Percentiles rank a stretch among this genome's conserved stretches.
These are phyloP conservation scores for Labrus mixtus DNA, from an alignment of 2,113 vertebrate genomes.

Conservation along the genomic window DNA sequence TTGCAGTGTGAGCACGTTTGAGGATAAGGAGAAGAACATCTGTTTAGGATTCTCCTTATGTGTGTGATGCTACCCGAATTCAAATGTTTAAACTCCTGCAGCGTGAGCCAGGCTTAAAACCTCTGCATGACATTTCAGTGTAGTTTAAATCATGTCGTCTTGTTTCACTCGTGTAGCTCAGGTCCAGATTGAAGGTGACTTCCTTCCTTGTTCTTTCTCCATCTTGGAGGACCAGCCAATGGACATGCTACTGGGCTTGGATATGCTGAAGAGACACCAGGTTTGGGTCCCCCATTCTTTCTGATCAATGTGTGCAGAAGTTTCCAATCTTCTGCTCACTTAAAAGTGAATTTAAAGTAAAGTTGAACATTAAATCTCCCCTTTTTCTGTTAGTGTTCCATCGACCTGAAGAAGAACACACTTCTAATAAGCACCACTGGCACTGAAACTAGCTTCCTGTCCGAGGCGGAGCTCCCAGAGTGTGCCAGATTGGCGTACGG, in stretches of 20 bases:
- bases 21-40: too few species aligned
- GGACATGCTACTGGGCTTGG: constrained; percentile 98
- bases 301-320: neutral
- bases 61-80: too few species aligned
- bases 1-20: too few species aligned
- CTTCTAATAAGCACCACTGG: constrained; percentile 96
- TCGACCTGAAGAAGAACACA: constrained; percentile 96
- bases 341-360: neutral
- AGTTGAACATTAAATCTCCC: neutral
- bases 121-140: neutral
- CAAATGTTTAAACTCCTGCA: too few species aligned
- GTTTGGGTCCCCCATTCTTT: constrained; percentile 71
- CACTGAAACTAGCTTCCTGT: constrained; percentile 93
- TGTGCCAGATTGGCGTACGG: constrained; percentile 95
- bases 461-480: constrained; percentile 94
- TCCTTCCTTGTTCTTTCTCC: constrained; percentile 97
- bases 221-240: constrained; percentile 99
- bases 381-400: constrained; percentile 88
- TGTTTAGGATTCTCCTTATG: too few species aligned
- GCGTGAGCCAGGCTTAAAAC: neutral
- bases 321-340: neutral
- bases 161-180: constrained; percentile 87
- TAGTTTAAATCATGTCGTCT: neutral
- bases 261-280: constrained; percentile 99
- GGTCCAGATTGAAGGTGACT: constrained; percentile 98